A percentile compares a stretch with the other conserved stretches of the same genome.
Evolutionary conservation across 1,140 invertebrate genomes (phyloP).

Genomic region (Marisa cornuarietis): DNA sequence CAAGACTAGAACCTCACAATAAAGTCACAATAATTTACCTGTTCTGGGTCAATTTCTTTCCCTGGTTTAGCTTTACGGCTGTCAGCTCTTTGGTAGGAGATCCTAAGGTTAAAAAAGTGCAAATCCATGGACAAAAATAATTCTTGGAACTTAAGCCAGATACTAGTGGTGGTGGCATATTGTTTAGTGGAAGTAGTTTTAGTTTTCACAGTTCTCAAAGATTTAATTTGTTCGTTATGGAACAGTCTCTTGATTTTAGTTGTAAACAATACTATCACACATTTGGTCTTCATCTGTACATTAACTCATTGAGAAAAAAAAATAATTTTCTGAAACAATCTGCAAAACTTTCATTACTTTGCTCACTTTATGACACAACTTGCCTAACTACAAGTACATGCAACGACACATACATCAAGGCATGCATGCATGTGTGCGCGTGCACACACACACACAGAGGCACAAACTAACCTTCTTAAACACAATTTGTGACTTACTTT

Average conservation of each 20-base stretch:
- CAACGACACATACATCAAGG: not conserved
- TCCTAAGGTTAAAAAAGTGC: slow-evolving; percentile 17
- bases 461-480: too few relatives aligned
- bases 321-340: not conserved
- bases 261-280: not conserved
- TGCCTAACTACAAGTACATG: too few relatives aligned
- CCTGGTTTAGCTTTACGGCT: slow-evolving; percentile 28
- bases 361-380: too few relatives aligned
- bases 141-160: not conserved
- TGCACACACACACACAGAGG: not conserved
- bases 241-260: too few relatives aligned
- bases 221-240: too few relatives aligned
- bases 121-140: not conserved
- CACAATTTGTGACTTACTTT: slow-evolving; percentile 22
- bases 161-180: too few relatives aligned
- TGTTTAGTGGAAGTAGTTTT: too few relatives aligned
- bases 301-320: not conserved
- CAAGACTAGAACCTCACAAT: too few relatives aligned
- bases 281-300: too few relatives aligned
- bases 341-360: not conserved
- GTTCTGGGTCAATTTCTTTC: slow-evolving; percentile 28
- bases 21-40: slow-evolving; percentile 16
- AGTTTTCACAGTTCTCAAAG: too few relatives aligned
- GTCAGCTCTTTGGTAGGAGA: slow-evolving; percentile 54
- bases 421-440: not conserved